Evolutionary conservation across 2,797 vertebrate species (phyloP).

Genomic region (Moxostoma hubbsi): DNA sequence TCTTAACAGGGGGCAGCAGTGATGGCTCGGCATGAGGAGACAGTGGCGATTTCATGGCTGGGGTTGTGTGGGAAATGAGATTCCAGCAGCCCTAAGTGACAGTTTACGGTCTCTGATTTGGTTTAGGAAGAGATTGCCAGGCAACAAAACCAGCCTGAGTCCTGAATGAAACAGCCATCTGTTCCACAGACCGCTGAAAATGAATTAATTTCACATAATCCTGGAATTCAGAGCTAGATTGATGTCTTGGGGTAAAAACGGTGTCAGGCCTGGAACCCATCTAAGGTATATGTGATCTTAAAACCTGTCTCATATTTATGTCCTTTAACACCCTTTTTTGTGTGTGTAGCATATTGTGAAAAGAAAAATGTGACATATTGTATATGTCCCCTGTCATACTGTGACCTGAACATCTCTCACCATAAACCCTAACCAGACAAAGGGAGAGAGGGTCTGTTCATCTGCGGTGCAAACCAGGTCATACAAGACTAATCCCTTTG

Average conservation of each 20-base stretch:
- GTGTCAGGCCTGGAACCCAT: conserved; percentile 46
- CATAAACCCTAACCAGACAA: conserved; percentile 47
- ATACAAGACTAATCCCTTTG: conserved; percentile 69
- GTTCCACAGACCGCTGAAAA: conserved; percentile 70
- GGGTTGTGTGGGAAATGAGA: conserved; percentile 69
- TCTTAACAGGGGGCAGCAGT: conserved; percentile 45
- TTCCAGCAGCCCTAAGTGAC: conserved; percentile 76
- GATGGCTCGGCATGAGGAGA: conserved; percentile 53
- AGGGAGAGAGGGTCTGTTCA: conserved; percentile 62
- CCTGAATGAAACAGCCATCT: conserved; percentile 79
- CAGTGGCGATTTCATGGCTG: conserved; percentile 63
- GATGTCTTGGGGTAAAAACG: conserved; percentile 51
- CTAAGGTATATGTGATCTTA: conserved; percentile 44
- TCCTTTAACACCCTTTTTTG: neutral
- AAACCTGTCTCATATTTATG: conserved; percentile 28
- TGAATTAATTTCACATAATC: conserved; percentile 78
- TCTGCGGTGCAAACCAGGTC: conserved; percentile 71
- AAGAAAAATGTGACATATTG: conserved; percentile 2
- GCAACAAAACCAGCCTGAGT: conserved; percentile 78
- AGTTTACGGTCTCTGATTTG: conserved; percentile 78
- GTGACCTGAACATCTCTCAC: conserved; percentile 16
- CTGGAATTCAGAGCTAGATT: conserved; percentile 71
- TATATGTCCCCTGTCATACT: conserved; percentile 9
- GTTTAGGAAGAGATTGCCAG: conserved; percentile 74
- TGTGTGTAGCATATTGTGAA: neutral